phyloP scores from a whole-genome alignment of 2,888 invertebrate genomes.

The Anoncus sp. region DNA sequence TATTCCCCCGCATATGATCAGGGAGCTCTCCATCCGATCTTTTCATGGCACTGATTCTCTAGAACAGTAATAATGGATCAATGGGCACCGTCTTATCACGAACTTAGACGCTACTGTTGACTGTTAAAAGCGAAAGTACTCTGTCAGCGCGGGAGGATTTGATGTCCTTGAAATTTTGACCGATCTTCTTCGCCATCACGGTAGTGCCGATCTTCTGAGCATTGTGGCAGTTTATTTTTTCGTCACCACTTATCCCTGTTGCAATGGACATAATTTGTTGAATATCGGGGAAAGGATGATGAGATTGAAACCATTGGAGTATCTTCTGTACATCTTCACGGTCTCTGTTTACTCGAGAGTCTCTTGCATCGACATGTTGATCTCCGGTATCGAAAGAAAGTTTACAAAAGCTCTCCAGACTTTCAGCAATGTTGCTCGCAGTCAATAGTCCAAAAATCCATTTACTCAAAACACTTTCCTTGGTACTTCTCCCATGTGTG shows the following conservation, averaged over 20 bases:
- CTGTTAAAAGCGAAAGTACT: slow-evolving; percentile 12
- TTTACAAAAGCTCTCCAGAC: too few relatives aligned
- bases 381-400: too few relatives aligned
- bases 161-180: slow-evolving; percentile 10
- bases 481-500: slow-evolving; percentile 55
- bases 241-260: slow-evolving; percentile 18
- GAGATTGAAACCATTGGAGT: slow-evolving; percentile 37
- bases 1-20: too few relatives aligned
- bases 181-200: not conserved
- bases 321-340: slow-evolving; percentile 39
- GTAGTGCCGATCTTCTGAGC: not conserved
- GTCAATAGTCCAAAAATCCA: slow-evolving; percentile 11
- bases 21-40: slow-evolving; percentile 10
- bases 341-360: slow-evolving; percentile 61
- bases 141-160: slow-evolving; percentile 10
- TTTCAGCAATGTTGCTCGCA: not conserved
- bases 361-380: slow-evolving; percentile 56
- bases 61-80: slow-evolving; percentile 21
- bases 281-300: slow-evolving; percentile 16
- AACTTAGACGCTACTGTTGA: slow-evolving; percentile 8
- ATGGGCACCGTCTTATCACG: slow-evolving; percentile 8
- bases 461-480: slow-evolving; percentile 63
- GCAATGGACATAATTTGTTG: slow-evolving; percentile 20
- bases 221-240: slow-evolving; percentile 22
- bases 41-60: slow-evolving; percentile 13